These are phyloP conservation scores for Crotalus helleri DNA, from an alignment of 2,113 vertebrate species.

Conservation along the genomic window DNA sequence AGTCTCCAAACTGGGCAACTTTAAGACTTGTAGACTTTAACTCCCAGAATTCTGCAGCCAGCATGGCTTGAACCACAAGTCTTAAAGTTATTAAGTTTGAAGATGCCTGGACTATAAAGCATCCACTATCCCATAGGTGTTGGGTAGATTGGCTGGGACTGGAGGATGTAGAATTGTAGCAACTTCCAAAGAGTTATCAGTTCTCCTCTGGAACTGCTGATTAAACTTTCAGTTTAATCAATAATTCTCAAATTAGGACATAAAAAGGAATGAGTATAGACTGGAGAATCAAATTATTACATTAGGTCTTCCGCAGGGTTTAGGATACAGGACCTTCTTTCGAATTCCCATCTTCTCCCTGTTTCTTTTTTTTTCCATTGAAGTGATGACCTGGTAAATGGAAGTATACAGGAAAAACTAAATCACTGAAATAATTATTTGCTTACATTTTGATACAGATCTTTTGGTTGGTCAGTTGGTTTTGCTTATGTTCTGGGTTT, in stretches of 20 bases:
- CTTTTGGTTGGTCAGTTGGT: neutral
- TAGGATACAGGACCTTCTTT: neutral
- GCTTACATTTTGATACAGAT: neutral
- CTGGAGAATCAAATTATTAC: no score
- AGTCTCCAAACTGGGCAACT: neutral
- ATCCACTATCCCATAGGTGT: neutral
- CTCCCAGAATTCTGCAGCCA: neutral
- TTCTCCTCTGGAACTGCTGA: neutral
- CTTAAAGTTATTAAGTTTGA: neutral
- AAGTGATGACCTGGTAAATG: neutral
- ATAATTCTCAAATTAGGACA: neutral
- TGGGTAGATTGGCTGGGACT: neutral
- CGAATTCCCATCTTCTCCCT: neutral
- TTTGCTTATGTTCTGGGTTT: neutral
- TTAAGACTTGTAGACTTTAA: neutral
- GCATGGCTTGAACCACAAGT: no score
- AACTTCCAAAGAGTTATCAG: neutral
- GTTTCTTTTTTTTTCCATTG: neutral
- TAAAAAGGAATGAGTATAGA: neutral
- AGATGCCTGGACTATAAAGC: neutral
- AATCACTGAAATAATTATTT: neutral
- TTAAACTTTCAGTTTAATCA: neutral
- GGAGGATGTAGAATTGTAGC: neutral
- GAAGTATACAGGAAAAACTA: neutral
- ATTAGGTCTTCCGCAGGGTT: neutral